These are phyloP conservation scores for Oscheius sp. DNA, from an alignment of 2,888 invertebrate species.

Conservation along the genomic window DNA sequence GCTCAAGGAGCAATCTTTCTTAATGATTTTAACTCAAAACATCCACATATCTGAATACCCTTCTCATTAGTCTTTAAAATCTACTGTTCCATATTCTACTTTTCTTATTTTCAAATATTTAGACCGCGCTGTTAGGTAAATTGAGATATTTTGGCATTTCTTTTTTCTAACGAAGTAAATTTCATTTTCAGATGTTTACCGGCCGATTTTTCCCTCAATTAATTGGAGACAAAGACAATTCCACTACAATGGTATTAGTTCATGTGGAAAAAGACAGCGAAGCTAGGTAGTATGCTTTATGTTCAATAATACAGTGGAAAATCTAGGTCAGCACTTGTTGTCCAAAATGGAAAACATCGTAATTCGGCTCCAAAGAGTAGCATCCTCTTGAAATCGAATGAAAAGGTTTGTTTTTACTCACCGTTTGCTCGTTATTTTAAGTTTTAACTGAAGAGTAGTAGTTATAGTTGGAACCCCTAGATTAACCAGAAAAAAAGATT, in stretches of 20 bases:
- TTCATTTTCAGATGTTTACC: slow-evolving; percentile 51
- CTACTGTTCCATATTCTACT: too few species aligned
- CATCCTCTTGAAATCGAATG: slow-evolving; percentile 11
- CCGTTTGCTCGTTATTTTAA: too few species aligned
- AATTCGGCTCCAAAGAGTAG: not conserved
- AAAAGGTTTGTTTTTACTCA: slow-evolving; percentile 11
- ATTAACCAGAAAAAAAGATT: not conserved
- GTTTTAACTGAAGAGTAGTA: slow-evolving; percentile 3
- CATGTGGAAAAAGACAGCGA: slow-evolving; percentile 47
- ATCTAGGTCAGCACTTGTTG: slow-evolving; percentile 20
- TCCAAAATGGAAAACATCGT: slow-evolving; percentile 18
- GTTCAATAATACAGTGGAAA: not conserved
- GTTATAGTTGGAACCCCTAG: not conserved
- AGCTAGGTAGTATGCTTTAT: slow-evolving; percentile 40
- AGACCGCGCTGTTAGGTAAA: not conserved
- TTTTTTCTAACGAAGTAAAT: slow-evolving; percentile 1
- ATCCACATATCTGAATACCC: too few species aligned
- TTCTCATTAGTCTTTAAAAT: not conserved
- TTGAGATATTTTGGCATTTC: not conserved
- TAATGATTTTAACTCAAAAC: too few species aligned
- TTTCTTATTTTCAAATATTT: not conserved
- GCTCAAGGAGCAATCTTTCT: too few species aligned
- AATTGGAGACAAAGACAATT: slow-evolving; percentile 54
- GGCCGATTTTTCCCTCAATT: slow-evolving; percentile 46
- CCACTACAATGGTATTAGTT: slow-evolving; percentile 51